Base-by-base conservation (phyloP, 2,113 vertebrate genomes). In the Salvelinus alpinus region DNA sequence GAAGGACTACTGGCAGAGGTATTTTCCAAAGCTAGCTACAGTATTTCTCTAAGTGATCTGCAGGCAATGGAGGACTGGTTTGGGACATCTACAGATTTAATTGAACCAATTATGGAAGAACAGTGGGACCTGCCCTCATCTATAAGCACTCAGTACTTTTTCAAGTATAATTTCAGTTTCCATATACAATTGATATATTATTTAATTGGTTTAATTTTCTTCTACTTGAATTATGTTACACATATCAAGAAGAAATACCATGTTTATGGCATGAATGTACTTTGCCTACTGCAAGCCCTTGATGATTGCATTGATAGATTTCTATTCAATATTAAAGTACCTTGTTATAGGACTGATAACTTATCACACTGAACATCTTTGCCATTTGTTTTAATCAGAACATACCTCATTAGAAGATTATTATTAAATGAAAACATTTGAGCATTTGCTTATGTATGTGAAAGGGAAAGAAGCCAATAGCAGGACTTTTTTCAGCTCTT, bases 21-120 rank as follows among this genome's bases (percentile, higher is more conserved):
- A 79, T 80, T 81, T 87, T 73, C 68, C 74, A 72, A 71, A 79
- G 72, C 75, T 54, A 72, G 67, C 34, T 34, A 34, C 34, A 34
- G 44, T 70, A 51, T 74, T 85, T 72, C 73, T 85, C 38, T 27
- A 74, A 74, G 75, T 79, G 68, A 84, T 79, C 66, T 75, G 54
- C 60, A 69, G 71, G 64, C 64, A 57, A 16, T 67, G 70, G 9
- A 47, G 9, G 16, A 71, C 22, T 67, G 60, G 31, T 73, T 75
- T 51, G 29, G 20, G 57, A 77, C 64, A 69, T 79, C 77, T 69
- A 57, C 18, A 27, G 80, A 44, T 44, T 80, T 72, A 71, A 71
- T 75, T 81, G 71, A 75, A 71, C 38, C 59, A 44, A 51, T 22
- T 73, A 34, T 73, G 70, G 67, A 75, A 66, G 54, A 71, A 31